Conservation (phyloP, 2,797 vertebrate species). For the Loriculus beryllinus region DNA sequence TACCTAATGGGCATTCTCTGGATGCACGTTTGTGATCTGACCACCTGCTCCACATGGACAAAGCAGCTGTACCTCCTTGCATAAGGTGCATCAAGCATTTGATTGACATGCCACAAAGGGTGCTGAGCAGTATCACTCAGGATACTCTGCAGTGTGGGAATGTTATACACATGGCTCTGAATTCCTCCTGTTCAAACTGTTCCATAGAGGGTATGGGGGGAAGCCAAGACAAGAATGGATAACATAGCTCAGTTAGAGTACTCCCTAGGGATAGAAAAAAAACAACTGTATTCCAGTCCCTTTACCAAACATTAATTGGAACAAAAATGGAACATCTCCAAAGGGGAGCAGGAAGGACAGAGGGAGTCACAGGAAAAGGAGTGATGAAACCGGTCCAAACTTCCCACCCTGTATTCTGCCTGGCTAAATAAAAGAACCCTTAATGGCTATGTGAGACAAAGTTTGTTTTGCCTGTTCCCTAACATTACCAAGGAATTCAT, state of each 20-base stretch:
- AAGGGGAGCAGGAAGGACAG: background rate
- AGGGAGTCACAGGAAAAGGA: background rate
- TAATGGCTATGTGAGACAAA: background rate
- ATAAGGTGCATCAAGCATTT: background rate
- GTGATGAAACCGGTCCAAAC: background rate
- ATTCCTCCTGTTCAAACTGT: background rate
- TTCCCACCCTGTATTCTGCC: background rate
- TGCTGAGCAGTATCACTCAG: background rate
- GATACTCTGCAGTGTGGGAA: background rate
- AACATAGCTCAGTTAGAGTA: background rate
- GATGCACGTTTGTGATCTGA: rapidly evolving
- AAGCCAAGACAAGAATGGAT: background rate
- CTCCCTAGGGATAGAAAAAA: background rate
- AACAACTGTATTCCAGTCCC: background rate
- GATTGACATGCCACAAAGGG: background rate
- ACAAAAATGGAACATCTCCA: background rate
- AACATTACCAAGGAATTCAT: background rate
- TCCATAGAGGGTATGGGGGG: background rate
- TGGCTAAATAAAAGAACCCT: background rate
- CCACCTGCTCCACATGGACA: rapidly evolving
- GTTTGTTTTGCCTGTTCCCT: background rate
- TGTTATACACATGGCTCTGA: background rate
- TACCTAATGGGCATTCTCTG: background rate
- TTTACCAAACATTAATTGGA: background rate
- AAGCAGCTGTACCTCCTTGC: background rate